phyloP scores from a whole-genome alignment of 2,113 vertebrate genomes.

The Eulacestoma nigropectus region DNA sequence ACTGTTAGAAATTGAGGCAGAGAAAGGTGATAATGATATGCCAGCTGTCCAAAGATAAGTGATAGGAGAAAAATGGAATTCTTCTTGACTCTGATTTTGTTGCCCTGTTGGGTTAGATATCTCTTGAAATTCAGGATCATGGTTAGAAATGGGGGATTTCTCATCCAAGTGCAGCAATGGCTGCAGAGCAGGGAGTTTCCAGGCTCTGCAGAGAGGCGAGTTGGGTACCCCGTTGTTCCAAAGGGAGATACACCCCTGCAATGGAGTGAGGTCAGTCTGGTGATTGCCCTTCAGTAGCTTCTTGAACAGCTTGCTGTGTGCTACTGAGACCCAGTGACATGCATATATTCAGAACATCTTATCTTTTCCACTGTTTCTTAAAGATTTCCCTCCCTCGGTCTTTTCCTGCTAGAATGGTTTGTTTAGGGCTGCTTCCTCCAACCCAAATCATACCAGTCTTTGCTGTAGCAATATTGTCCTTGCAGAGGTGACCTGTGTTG shows the following conservation, averaged over 20 bases:
- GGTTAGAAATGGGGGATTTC: background rate
- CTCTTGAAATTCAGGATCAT: background rate
- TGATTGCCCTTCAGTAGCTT: background rate
- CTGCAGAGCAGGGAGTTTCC: background rate
- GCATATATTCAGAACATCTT: background rate
- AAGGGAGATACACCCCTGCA: rapidly evolving
- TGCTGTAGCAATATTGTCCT: background rate
- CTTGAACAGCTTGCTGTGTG: background rate
- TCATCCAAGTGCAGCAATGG: background rate
- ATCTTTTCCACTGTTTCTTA: background rate
- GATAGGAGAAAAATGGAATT: background rate
- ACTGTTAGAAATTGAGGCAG: background rate
- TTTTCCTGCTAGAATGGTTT: background rate
- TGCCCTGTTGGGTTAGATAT: background rate
- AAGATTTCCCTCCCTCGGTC: background rate
- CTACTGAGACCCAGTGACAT: background rate
- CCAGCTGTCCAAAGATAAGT: background rate
- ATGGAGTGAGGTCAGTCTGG: background rate
- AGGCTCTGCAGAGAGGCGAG: rapidly evolving
- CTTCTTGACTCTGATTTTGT: background rate
- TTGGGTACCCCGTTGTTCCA: background rate
- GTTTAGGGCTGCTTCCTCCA: background rate
- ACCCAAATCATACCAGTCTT: background rate
- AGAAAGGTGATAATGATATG: background rate
- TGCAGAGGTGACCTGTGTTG: background rate